Base-by-base conservation (phyloP, 2,797 vertebrate species). In the Chaenodraco wilsoni region DNA sequence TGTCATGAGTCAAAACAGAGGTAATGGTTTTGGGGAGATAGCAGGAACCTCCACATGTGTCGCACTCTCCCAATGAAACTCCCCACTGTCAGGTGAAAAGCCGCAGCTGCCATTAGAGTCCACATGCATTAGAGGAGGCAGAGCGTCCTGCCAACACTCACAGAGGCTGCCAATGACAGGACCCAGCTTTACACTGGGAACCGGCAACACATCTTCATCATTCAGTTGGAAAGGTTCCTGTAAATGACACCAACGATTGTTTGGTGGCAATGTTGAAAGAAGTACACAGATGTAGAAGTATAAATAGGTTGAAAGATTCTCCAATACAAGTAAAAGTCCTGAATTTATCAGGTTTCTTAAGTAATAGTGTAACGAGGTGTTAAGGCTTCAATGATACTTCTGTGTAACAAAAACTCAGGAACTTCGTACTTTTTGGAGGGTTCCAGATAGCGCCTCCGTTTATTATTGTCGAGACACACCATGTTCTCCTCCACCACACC, bases 81-180 rank as follows among this genome's bases (percentile, higher is more conserved):
- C 70, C 77, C 58, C 45, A 45, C 69, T 74, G 74, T 66, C 58
- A 63, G 59, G 70, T 67, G 65, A 82, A 79, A 76, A 79, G 54
- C 81, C 70, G 41, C 16, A 5, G 40, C 72, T 76, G 60, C 43
- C n/a, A 61, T 67, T 33, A 56, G 23, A 67, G 72, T 85, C 66
- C 31, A 61, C 82, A 60, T 56, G 61, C 58, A 76, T 84, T 65
- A 79, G 40, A 75, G 44, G 65, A 76, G 66, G 72, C 41, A 82
- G 72, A 83, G 74, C 44, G 21, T 49, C 33, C 72, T 78, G 76
- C 72, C 69, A 77, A 68, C 44, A 15, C 66, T 72, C 59, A 72
- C 27, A 68, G 62, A 12, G 45, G 23, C 62, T 83, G 64, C 23
- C 61, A 49, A 41, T 33, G 40, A 70, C 54, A 59, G 31, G 12